A percentile compares a stretch with the other conserved stretches of the same genome.
These are phyloP conservation scores for Phoenoteleia sp. DNA, from an alignment of 2,888 invertebrate genomes.

Conservation along the genomic window DNA sequence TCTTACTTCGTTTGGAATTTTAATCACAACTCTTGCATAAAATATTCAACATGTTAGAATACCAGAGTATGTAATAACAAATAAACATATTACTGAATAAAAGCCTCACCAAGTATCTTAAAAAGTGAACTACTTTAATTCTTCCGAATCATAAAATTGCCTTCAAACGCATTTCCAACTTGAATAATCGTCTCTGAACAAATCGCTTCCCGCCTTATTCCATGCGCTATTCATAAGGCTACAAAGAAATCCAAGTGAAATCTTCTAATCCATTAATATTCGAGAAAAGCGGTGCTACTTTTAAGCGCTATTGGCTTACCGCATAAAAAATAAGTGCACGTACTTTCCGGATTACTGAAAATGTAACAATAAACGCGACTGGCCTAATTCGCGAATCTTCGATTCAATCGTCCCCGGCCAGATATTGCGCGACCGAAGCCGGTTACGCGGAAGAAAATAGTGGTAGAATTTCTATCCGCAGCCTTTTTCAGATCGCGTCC, in stretches of 20 bases:
- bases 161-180: neutral
- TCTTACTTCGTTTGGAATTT: no score
- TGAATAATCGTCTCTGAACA: no score
- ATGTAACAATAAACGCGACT: slow-evolving; percentile 7
- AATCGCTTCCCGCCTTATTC: slow-evolving; percentile 2
- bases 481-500: slow-evolving; percentile 22
- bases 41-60: no score
- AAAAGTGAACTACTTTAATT: no score
- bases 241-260: neutral
- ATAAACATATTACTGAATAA: no score
- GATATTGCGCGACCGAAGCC: slow-evolving; percentile 3
- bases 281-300: neutral
- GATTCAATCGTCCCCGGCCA: neutral
- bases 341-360: neutral
- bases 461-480: slow-evolving; percentile 28
- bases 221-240: slow-evolving; percentile 5
- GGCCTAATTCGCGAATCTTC: slow-evolving; percentile 20
- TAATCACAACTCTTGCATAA: no score
- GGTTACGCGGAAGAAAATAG: slow-evolving; percentile 32
- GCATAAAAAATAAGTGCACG: slow-evolving; percentile 16
- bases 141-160: neutral
- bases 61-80: no score
- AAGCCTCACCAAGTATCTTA: no score
- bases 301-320: neutral
- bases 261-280: slow-evolving; percentile 33